phyloP scores from a whole-genome alignment of 30 jellyfish, hydroid and myxozoan genomes.

The Turritopsis dohrnii region DNA sequence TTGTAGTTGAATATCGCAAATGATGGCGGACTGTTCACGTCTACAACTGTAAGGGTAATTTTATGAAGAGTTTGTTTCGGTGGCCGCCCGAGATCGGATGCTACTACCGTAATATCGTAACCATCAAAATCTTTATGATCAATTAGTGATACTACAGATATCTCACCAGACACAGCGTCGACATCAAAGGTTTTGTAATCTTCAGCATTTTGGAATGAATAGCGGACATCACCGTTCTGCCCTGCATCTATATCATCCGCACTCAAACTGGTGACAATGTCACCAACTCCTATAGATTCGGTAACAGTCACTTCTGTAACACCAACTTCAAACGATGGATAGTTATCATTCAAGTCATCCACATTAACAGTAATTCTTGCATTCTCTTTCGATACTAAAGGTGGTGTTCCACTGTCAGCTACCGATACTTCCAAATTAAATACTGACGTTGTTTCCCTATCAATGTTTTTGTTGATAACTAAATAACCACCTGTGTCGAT shows the following conservation, averaged over 20 bases:
- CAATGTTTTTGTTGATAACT: conserved; percentile 2
- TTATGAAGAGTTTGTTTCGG: conserved; percentile 8
- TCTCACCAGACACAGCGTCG: conserved; percentile 44
- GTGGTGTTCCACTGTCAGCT: conserved; percentile 19
- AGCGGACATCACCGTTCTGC: conserved; percentile 11
- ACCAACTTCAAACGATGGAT: conserved; percentile 54
- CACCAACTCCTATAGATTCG: conserved; percentile 33
- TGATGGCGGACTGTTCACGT: conserved; percentile 14
- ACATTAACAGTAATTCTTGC: conserved; percentile 17
- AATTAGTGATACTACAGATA: conserved; percentile 2
- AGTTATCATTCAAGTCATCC: conserved; percentile 67
- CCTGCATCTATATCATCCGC: not conserved
- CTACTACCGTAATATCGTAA: conserved; percentile 35
- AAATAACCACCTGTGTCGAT: not conserved
- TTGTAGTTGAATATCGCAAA: not conserved
- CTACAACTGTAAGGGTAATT: not conserved
- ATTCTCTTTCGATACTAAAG: not conserved
- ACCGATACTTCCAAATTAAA: conserved; percentile 3
- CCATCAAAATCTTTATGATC: conserved; percentile 33
- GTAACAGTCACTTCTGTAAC: conserved; percentile 23
- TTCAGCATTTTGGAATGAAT: conserved; percentile 36
- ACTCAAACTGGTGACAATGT: conserved; percentile 2
- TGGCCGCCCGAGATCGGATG: conserved; percentile 37
- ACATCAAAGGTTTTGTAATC: conserved; percentile 16
- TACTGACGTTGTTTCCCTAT: not conserved